Conservation (phyloP, 2,888 invertebrate genomes). For the Athalia cordata region DNA sequence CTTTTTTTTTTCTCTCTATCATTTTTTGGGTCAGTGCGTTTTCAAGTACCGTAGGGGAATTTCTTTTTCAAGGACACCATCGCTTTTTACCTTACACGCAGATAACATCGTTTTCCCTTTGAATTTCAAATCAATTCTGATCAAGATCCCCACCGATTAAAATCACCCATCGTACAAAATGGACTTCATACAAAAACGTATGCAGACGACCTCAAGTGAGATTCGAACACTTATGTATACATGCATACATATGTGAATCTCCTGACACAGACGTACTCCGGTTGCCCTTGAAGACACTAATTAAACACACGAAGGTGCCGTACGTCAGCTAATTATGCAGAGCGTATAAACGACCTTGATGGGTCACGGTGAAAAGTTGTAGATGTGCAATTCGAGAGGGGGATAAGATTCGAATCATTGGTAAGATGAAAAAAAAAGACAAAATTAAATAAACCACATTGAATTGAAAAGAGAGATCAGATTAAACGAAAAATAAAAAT, state of each 20-base stretch:
- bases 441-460: not conserved
- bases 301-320: too few species aligned
- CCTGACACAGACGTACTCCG: too few species aligned
- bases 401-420: conserved; percentile 18
- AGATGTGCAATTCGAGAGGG: conserved; percentile 23
- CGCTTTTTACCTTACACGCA: not conserved
- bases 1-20: not conserved
- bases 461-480: not conserved
- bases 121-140: conserved; percentile 23
- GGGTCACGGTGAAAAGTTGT: not conserved
- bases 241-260: not conserved
- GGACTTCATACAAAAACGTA: not conserved
- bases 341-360: conserved; percentile 5
- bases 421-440: not conserved
- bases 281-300: too few species aligned
- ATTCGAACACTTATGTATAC: not conserved
- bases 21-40: conserved; percentile 42
- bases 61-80: conserved; percentile 40
- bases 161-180: not conserved
- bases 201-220: too few species aligned
- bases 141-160: not conserved
- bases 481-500: conserved; percentile 11
- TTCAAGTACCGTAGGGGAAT: conserved; percentile 24
- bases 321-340: conserved; percentile 4
- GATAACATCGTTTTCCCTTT: conserved; percentile 23